Base-by-base conservation (phyloP, 1,140 invertebrate genomes). In the Sitophilus oryzae region DNA sequence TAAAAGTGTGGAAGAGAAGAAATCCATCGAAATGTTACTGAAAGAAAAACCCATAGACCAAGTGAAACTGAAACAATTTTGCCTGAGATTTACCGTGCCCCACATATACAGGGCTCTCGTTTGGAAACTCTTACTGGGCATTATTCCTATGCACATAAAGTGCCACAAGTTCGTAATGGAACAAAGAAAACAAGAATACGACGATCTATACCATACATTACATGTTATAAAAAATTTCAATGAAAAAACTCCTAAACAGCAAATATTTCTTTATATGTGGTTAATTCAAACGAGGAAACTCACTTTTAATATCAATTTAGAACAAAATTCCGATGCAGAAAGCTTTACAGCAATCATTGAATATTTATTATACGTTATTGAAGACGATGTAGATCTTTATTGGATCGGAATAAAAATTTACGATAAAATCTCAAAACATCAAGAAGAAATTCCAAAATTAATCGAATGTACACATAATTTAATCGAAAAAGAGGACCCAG, bases 1-100 rank as follows among this genome's bases (percentile, higher is more conserved):
- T 75, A 81, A 84, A 46, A 88, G 87, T 60, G 89, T 94, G 0
- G 91, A 94, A 72, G 91, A 95, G 70, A 93, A 92, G 71, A 91
- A 89, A 73, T 91, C 90, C 0, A 71, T 95, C n/a, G 91, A 95
- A 75, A 91, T 91, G 68, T 74, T 96, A 4, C 75, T 94, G 51
- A 91, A 91, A 67, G 91, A 94, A 59, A 86, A 86, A 68, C 84
- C 88, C 10, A 79, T 91, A 62, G 89, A 93, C 67, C 81, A 80
- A 64, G 79, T 78, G 4, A 93, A 93, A 71, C 68, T 95, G 16
- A 84, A 83, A 65, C 88, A 92, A 64, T 93, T 93, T 68, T 88
- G 88, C 67, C 71, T 91, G 42, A 76, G 88, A 46, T 93, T 90
- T 66, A 83, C 84, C 4, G 83, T 94, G 8, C 91, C 91, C 25